Evolutionary conservation across 2,113 vertebrate species (phyloP), one percentile per base, ranked within the genome.

Genomic region (Poeciliopsis prolifica): DNA sequence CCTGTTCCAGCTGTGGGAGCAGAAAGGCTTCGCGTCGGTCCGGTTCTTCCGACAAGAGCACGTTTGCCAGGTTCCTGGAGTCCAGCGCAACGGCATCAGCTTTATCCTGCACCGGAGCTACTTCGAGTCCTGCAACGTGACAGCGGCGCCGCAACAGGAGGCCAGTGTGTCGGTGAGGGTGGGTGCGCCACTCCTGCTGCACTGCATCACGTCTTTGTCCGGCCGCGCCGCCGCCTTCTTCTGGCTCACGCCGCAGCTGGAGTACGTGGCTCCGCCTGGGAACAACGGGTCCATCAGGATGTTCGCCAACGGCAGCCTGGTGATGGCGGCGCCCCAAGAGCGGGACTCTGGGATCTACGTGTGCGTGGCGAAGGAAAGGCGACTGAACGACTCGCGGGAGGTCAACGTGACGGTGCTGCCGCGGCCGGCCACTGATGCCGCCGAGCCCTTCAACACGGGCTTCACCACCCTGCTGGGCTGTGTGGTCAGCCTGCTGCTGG

Each of bases 391-490:
- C 69, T 94, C 96, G 0, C 90, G 91, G 0, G 96, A 97, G 78
- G 91, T 98, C 75, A 98, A 98, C 0, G 84, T 99, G 76, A 98
- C 96, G 0, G 94, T 99, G 66, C 87, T 87, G 0, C 80, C 79
- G 58, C 90, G 80, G 13, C 86, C 79, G 9, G 83, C 14, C 17
- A 85, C 0, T 0, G 92, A 71, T 1, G 3, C 28, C 1, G 76
- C 72, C 0, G 96, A 98, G 76, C 86, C 94, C 1, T 99, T 99
- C 90, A 99, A 96, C 92, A 99, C 97, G 0, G 97, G 96, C 1
- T 95, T 96, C 68, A 99, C 98, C 0, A 99, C 98, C 0, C 95
- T 99, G 26, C 93, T 99, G 29, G 97, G 97, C 60, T 99, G 97
- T 5, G 94, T 96, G 6, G 96, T 97, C 60, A 99, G 95, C 85